Evolutionary conservation across 2,113 vertebrate genomes (phyloP).

Genomic region (Hassar affinis): DNA sequence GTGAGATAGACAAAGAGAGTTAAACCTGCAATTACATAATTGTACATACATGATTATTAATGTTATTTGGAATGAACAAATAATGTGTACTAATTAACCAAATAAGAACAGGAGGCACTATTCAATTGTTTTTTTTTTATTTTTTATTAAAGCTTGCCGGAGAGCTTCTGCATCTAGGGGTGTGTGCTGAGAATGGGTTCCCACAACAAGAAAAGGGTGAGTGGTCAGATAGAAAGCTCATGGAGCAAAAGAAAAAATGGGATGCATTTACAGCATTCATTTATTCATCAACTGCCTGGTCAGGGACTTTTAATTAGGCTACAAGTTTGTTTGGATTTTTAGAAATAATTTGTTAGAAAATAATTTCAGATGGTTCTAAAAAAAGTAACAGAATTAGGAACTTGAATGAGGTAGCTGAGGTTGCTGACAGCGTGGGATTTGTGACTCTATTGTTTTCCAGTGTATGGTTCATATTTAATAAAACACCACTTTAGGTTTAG

Average conservation of each 20-base stretch:
- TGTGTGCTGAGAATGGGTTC: neutral
- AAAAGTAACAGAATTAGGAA: neutral
- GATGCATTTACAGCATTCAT: neutral
- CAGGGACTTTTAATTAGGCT: too few relatives aligned
- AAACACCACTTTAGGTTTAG: neutral
- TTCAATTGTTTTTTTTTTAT: neutral
- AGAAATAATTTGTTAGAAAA: too few relatives aligned
- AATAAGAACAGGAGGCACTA: neutral
- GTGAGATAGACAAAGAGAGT: constrained; percentile 30
- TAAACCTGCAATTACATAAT: neutral
- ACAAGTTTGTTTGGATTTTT: too few relatives aligned
- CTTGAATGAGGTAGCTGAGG: neutral
- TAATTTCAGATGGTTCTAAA: too few relatives aligned
- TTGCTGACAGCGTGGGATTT: neutral
- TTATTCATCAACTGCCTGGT: neutral
- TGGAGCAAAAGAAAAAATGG: neutral
- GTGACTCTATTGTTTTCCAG: neutral
- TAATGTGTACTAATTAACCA: neutral
- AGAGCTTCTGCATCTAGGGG: neutral
- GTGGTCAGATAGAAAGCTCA: neutral
- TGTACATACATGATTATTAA: too few relatives aligned
- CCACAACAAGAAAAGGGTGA: neutral
- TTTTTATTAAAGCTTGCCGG: neutral
- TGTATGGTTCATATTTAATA: neutral
- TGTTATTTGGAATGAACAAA: neutral